These are phyloP conservation scores for Chymomyza caudatula DNA, from an alignment of 2,888 invertebrate species.

Conservation along the genomic window DNA sequence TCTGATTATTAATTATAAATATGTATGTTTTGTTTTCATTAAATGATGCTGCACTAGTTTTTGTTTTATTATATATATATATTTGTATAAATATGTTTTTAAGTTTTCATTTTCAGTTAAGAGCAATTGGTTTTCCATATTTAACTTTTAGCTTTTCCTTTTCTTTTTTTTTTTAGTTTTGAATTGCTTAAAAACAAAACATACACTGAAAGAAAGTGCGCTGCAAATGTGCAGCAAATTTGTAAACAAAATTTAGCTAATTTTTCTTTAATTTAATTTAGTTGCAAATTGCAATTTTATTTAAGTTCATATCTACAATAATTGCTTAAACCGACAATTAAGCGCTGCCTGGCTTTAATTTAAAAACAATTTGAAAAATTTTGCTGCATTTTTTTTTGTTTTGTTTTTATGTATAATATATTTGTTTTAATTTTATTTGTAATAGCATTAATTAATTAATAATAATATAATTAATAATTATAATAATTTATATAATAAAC, in stretches of 20 bases:
- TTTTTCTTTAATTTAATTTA: slow-evolving; percentile 10
- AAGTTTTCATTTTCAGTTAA: slow-evolving; percentile 44
- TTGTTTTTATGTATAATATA: slow-evolving; percentile 11
- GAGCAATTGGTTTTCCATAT: slow-evolving; percentile 46
- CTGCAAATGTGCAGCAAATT: not conserved
- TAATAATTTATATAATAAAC: slow-evolving; percentile 76
- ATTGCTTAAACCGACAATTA: not conserved
- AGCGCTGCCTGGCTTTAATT: slow-evolving; percentile 34
- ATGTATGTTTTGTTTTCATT: slow-evolving; percentile 51
- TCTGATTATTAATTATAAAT: slow-evolving; percentile 51
- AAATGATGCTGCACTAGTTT: slow-evolving; percentile 58
- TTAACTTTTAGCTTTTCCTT: slow-evolving; percentile 11
- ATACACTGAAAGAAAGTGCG: slow-evolving; percentile 4
- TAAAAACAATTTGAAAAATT: slow-evolving; percentile 19
- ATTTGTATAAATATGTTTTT: slow-evolving; percentile 44
- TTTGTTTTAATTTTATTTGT: slow-evolving; percentile 52
- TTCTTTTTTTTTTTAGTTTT: slow-evolving; percentile 32
- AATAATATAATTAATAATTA: slow-evolving; percentile 74
- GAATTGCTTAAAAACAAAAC: slow-evolving; percentile 10
- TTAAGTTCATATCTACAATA: not conserved
- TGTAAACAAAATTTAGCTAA: not conserved
- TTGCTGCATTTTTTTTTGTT: slow-evolving; percentile 16
- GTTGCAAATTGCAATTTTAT: not conserved
- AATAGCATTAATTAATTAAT: slow-evolving; percentile 46
- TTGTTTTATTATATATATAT: slow-evolving; percentile 29